Percentiles rank a stretch among this genome's conserved stretches.
These are phyloP conservation scores for Zosterops pallidus DNA, from an alignment of 2,113 vertebrate genomes.

Conservation along the genomic window DNA sequence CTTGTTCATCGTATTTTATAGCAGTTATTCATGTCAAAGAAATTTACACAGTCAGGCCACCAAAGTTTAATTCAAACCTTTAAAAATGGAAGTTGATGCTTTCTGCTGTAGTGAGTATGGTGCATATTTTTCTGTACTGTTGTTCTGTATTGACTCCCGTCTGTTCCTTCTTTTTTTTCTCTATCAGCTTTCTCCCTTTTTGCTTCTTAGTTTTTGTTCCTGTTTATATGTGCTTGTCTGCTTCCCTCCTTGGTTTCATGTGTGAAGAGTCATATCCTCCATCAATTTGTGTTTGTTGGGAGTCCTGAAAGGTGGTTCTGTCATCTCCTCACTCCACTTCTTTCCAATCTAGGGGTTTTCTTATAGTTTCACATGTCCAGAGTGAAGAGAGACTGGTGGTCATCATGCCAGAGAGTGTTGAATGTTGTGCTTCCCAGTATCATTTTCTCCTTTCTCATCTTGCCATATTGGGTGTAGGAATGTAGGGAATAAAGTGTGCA, in stretches of 20 bases:
- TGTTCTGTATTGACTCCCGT: background rate
- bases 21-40: background rate
- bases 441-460: background rate
- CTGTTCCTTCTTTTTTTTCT: background rate
- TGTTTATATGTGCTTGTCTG: background rate
- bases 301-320: background rate
- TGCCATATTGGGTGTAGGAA: rapidly evolving
- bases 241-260: background rate
- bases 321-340: background rate
- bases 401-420: background rate
- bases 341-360: background rate
- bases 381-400: background rate
- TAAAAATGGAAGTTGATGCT: background rate
- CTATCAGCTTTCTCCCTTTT: background rate
- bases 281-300: background rate
- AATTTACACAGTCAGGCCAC: background rate
- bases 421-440: background rate
- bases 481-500: background rate
- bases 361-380: background rate
- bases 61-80: background rate
- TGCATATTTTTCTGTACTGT: background rate
- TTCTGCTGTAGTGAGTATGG: background rate
- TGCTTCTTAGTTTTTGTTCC: background rate
- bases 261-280: background rate
- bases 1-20: background rate